These are phyloP conservation scores for Catocala fraxini DNA, from an alignment of 2,888 invertebrate species.

Conservation along the genomic window DNA sequence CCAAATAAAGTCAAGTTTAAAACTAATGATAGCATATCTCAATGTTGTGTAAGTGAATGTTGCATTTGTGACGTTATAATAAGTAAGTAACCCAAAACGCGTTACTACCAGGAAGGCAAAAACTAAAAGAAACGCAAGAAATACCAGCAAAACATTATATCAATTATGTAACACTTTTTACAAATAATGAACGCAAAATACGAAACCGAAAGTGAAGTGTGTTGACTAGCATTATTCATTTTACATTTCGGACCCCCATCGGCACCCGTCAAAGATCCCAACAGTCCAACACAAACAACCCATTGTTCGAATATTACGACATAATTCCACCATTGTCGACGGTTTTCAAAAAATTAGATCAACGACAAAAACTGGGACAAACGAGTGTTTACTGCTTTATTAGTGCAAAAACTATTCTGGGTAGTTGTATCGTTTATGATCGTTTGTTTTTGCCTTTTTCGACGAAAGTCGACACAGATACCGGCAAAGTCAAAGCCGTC, in stretches of 20 bases:
- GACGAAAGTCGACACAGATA: constrained; percentile 72
- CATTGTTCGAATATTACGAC: constrained; percentile 77
- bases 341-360: constrained; percentile 64
- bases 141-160: constrained; percentile 3
- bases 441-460: constrained; percentile 72
- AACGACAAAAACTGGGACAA: constrained; percentile 64
- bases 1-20: neutral
- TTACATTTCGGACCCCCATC: constrained; percentile 56
- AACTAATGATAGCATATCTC: neutral
- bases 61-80: constrained; percentile 9
- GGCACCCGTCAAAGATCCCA: constrained; percentile 63
- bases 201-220: constrained; percentile 53
- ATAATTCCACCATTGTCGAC: constrained; percentile 68
- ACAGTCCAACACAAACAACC: constrained; percentile 67
- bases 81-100: neutral
- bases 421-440: constrained; percentile 70
- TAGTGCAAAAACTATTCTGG: constrained; percentile 79
- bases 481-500: constrained; percentile 75
- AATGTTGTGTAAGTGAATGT: neutral
- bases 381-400: constrained; percentile 72
- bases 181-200: constrained; percentile 30
- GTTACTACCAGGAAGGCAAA: constrained; percentile 5
- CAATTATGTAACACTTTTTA: constrained; percentile 23
- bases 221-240: constrained; percentile 37
- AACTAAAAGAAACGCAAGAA: neutral